A percentile compares a stretch with the other conserved stretches of the same genome.
phyloP scores from a whole-genome alignment of 2,888 invertebrate species.

The Rhagophthalmus giganteus region DNA sequence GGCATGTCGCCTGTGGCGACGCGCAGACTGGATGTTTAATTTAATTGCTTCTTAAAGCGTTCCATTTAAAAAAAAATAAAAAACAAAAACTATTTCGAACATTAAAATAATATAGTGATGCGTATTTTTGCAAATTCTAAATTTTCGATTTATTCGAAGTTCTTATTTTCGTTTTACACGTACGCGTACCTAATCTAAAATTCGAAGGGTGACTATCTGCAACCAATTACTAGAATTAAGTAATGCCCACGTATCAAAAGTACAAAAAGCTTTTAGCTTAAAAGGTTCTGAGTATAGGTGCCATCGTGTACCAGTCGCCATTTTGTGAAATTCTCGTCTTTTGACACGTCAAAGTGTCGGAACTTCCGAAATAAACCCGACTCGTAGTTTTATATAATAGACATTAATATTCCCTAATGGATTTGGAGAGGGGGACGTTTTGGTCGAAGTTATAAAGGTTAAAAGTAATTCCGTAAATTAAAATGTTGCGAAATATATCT shows the following conservation, averaged over 20 bases:
- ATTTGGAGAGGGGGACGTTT: slow-evolving; percentile 8
- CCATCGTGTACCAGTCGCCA: slow-evolving; percentile 47
- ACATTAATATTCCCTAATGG: slow-evolving; percentile 24
- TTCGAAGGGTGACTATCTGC: slow-evolving; percentile 28
- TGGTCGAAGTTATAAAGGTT: not conserved
- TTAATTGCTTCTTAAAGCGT: no score
- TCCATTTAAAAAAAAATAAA: no score
- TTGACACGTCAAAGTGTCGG: slow-evolving; percentile 22
- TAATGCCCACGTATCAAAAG: slow-evolving; percentile 39
- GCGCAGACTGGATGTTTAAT: no score
- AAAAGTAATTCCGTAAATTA: not conserved
- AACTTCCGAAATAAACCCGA: slow-evolving; percentile 22
- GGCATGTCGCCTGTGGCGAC: no score
- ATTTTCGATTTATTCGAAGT: no score
- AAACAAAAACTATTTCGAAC: no score
- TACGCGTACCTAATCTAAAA: no score
- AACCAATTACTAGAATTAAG: slow-evolving; percentile 45
- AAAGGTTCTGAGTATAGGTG: slow-evolving; percentile 46
- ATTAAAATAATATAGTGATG: no score
- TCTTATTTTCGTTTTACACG: not conserved
- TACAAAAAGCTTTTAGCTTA: slow-evolving; percentile 49
- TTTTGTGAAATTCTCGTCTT: slow-evolving; percentile 36
- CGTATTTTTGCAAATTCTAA: no score
- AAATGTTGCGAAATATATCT: no score
- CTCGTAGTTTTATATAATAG: slow-evolving; percentile 31